Base-by-base conservation (phyloP, 2,113 vertebrate genomes). In the Antigone vipio region DNA sequence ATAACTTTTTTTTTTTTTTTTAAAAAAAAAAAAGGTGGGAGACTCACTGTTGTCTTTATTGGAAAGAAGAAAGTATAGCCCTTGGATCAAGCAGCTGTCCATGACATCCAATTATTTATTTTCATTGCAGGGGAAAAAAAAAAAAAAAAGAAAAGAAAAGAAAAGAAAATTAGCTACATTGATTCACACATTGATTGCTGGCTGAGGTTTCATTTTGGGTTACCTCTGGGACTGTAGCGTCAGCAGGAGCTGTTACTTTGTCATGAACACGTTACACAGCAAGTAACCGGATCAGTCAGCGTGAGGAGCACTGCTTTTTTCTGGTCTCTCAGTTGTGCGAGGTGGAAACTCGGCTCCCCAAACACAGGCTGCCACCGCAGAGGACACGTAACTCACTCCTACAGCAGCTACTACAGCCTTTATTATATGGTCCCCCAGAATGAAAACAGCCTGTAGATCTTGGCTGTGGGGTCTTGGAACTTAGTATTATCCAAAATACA, bases 161-260 rank as follows among this genome's bases (percentile, higher is more conserved):
- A 71, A 94, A 73, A 88, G 52, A 94, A 96, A 97, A 97, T 94
- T 53, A 95, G 64, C 83, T 96, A 24, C 74, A 94, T 86, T 5
- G n/a, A 92, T 91, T 80, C 49, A 63, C 1, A 1, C 82, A 91
- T 93, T 86, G 95, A 97, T 93, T 94, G 63, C 49, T 87, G 85
- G 47, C 84, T 81, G 42, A 56, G 30, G 20, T 91, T 97, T 93
- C 77, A 79, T 91, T 94, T 73, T 68, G 67, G 85, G 49, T 84
- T 93, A 67, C 94, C 64, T 77, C 71, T 76, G 94, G 92, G 85
- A 85, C n/a, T 75, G 71, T 85, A 91, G 56, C 77, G 53, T 62
- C 80, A 62, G 62, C 88, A 88, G 55, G 58, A 94, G 73, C 4
- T 4, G 81, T 93, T 94, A 82, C 66, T 72, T 64, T 94, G 79